Base-by-base conservation (phyloP, 92 coral and sea anemone genomes). In the Metridium senile region DNA sequence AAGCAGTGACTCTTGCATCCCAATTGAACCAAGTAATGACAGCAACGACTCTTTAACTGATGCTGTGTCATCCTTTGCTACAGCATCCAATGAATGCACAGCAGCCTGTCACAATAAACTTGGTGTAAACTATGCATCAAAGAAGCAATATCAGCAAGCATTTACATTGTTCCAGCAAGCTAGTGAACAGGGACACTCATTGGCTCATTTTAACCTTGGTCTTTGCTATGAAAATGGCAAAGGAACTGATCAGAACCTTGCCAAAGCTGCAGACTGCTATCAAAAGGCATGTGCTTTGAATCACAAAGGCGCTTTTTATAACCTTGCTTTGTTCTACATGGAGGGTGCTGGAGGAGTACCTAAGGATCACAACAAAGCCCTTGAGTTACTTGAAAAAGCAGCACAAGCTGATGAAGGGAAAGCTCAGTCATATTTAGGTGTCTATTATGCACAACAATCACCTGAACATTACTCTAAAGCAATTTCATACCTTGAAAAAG, bases 151-250 rank as follows among this genome's bases (percentile, higher is more conserved):
- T 58, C 81, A 92, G 47, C 82, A 89, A 76, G 99, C 99, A 32
- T 89, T 87, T 64, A 66, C 76, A 45, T 79, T 86, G 33, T 96
- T 96, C 61, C 73, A 85, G 49, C 94, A 84, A 69, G 97, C 99
- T 9, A 92, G 99, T 68, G 84, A 74, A 74, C 88, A 92, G 68
- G 99, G 99, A 10, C 88, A 96, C 64, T 84, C 87, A 9, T 79
- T 91, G 62, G 99, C 97, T 70, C 97, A 96, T 74, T 96, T 96
- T 72, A 96, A 96, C 68, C 86, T 93, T 32, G 99, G 99, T 22
- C 32, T 96, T 68, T 96, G 99, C 72, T 96, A 82, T 56, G 99
- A 96, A 81, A 79, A 89, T 83, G 99, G 97, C 46, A 93, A 89
- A 71, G 99, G 99, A 39, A 84, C 86, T 21, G 85, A 82, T 6